Conservation (phyloP, 2,888 invertebrate species). For the Idaea straminata region DNA sequence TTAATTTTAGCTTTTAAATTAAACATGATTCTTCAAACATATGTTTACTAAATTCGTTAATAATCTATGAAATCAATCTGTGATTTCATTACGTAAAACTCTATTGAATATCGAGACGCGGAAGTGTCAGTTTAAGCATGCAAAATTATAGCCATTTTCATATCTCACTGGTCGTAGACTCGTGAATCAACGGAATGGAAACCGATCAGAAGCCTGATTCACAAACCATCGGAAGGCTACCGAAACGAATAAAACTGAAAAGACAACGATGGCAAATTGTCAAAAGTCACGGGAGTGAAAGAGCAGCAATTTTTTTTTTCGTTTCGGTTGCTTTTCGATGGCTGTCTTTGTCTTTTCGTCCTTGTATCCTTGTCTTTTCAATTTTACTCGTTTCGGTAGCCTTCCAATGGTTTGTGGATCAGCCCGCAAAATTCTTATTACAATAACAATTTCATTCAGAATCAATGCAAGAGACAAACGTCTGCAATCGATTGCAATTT, state of each 20-base stretch:
- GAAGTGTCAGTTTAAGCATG: conserved; percentile 43
- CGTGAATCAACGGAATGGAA: conserved; percentile 17
- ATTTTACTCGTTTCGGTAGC: too few relatives aligned
- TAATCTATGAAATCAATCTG: conserved; percentile 8
- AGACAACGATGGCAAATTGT: too few relatives aligned
- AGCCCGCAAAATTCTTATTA: too few relatives aligned
- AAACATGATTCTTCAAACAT: neutral
- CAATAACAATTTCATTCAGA: neutral
- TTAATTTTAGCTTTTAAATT: neutral
- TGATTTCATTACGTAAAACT: conserved; percentile 35
- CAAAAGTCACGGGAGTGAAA: too few relatives aligned
- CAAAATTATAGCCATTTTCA: conserved; percentile 41
- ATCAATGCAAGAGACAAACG: neutral
- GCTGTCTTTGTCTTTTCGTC: too few relatives aligned
- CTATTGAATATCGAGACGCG: conserved; percentile 39
- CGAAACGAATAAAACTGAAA: too few relatives aligned
- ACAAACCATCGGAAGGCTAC: too few relatives aligned
- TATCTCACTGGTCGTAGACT: conserved; percentile 19
- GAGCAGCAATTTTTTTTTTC: too few relatives aligned
- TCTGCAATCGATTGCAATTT: neutral
- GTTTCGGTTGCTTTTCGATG: too few relatives aligned
- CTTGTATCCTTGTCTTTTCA: too few relatives aligned
- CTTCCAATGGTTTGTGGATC: too few relatives aligned
- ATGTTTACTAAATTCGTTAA: neutral
- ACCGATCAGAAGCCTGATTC: conserved; percentile 16